Percentiles rank a stretch among this genome's conserved stretches.
Conservation (phyloP, 1,140 invertebrate genomes). For the Lepeophtheirus salmonis region DNA sequence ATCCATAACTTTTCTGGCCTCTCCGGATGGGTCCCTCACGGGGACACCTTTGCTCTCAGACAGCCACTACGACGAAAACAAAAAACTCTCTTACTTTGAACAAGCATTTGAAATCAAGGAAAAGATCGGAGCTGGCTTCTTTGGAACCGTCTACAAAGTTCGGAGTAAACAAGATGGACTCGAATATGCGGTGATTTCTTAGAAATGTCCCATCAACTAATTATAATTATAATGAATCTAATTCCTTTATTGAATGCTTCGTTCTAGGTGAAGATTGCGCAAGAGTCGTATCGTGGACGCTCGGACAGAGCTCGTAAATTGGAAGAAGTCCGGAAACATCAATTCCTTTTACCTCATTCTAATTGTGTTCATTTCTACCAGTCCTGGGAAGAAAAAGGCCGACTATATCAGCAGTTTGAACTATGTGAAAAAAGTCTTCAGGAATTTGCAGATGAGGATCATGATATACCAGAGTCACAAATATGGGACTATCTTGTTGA, state of each 20-base stretch:
- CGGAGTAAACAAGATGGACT: neutral
- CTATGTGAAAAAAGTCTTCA: slow-evolving; percentile 8
- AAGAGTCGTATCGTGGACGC: slow-evolving; percentile 5
- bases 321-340: slow-evolving; percentile 14
- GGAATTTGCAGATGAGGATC: slow-evolving; percentile 30
- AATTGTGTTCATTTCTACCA: slow-evolving; percentile 14
- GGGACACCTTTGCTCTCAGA: neutral
- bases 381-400: neutral
- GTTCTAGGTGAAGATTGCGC: slow-evolving; percentile 2
- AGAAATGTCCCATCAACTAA: too few relatives aligned
- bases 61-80: neutral
- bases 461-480: slow-evolving; percentile 37
- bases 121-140: slow-evolving; percentile 10
- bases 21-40: neutral
- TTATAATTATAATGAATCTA: too few relatives aligned
- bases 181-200: neutral
- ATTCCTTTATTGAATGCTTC: neutral
- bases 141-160: slow-evolving; percentile 12
- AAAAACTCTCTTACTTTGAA: slow-evolving; percentile 1
- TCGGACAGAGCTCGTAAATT: neutral
- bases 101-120: slow-evolving; percentile 9
- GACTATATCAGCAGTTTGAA: slow-evolving; percentile 18
- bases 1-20: slow-evolving; percentile 1
- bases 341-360: slow-evolving; percentile 5
- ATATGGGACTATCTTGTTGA: slow-evolving; percentile 33